Evolutionary conservation across 92 coral and sea anemone genomes (phyloP), one percentile per base, ranked within the genome.

Genomic region (Nematostella vectensis): DNA sequence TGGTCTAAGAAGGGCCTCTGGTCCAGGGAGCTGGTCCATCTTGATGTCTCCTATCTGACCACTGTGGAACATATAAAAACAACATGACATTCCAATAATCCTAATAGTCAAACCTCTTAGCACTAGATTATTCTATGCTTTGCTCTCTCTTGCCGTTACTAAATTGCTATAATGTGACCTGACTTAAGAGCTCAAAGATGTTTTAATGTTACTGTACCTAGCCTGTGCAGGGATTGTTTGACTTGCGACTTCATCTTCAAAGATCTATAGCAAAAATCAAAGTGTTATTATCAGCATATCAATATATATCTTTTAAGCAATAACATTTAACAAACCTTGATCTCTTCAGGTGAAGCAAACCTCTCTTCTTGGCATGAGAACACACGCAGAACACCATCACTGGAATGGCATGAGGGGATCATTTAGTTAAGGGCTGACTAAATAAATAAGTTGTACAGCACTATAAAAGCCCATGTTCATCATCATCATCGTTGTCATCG

Each of bases 301-400:
- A 6, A 13, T 59, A 27, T 16, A 21, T 9, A 19, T 27, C 15
- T 1, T 10, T 21, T 25, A n/a, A 27, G 6, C 6, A 33, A 33
- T 33, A 33, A 33, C 40, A 6, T 33, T n/a, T n/a, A n/a, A n/a
- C 67, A 20, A 12, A 91, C 96, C 83, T 78, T 68, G 25, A 82
- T 56, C 25, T 73, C 77, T 50, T 87, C 85, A 53, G 70, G 78
- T 45, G 96, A 47, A 19, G 98, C 98, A 62, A 77, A 65, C 72
- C 98, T 76, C 26, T 91, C 96, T 3, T 70, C 68, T 25, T 69
- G 63, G 33, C 73, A 42, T 57, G 93, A 85, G 58, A 91, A 91
- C 42, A 91, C 77, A 22, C 98, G 85, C 11, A 79, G 85, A n/a
- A 87, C 64, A n/a, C 98, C 98, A 82, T 91, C 98, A 75, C 98